These are phyloP conservation scores for Pristionchus arcanus DNA, from an alignment of 2,888 invertebrate genomes.

Conservation along the genomic window DNA sequence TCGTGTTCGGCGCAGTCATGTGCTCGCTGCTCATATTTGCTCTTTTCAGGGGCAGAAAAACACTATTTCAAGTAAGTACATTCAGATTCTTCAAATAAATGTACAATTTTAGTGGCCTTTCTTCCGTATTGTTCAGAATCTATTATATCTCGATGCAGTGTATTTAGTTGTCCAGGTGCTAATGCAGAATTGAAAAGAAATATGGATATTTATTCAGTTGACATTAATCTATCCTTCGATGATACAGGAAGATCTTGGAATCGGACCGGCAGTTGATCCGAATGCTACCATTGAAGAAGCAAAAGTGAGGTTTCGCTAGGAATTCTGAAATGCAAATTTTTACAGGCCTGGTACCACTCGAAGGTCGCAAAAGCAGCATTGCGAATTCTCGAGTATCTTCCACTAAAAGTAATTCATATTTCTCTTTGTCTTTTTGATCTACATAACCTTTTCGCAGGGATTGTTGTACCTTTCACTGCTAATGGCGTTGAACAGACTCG, in stretches of 20 bases:
- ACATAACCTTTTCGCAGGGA: neutral
- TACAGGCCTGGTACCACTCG: slow-evolving; percentile 4
- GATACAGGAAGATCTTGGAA: neutral
- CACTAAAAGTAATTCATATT: neutral
- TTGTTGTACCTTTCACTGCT: neutral
- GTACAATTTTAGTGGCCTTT: neutral
- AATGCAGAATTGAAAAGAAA: neutral
- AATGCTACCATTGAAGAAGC: neutral
- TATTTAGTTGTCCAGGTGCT: neutral
- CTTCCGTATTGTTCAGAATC: neutral
- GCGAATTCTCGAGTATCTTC: neutral
- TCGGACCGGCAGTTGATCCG: neutral
- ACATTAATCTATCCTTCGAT: neutral
- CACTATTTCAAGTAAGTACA: neutral
- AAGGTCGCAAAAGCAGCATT: neutral
- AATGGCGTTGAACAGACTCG: neutral
- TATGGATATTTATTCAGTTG: neutral
- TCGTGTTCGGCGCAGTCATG: neutral
- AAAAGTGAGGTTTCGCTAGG: neutral
- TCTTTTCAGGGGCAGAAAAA: neutral
- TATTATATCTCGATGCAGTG: neutral
- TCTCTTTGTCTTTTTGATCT: neutral
- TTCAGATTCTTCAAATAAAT: neutral
- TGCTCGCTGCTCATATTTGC: neutral
- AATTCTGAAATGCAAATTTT: neutral